Percentiles rank a stretch among this genome's conserved stretches.
These are phyloP conservation scores for Papilio polyxenes DNA, from an alignment of 1,140 invertebrate species.

Conservation along the genomic window DNA sequence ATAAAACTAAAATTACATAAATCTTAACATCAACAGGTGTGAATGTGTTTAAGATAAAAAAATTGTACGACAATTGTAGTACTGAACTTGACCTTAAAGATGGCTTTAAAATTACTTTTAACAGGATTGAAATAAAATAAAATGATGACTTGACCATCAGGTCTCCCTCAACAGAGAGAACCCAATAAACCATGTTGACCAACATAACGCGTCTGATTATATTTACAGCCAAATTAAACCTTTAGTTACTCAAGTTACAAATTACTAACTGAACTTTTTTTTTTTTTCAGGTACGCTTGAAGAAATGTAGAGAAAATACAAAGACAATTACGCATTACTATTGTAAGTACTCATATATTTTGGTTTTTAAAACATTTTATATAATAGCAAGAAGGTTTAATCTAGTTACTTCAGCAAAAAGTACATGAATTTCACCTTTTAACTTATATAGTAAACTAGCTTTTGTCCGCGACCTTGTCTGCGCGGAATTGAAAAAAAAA, in stretches of 20 bases:
- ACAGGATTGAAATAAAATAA: background rate
- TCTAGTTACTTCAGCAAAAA: no score
- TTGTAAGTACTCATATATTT: background rate
- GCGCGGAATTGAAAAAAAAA: no score
- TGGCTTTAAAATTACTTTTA: no score
- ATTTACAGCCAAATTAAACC: background rate
- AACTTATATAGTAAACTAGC: no score
- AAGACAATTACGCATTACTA: background rate
- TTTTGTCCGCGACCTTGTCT: no score
- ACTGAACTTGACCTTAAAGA: no score
- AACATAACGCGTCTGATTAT: conserved; percentile 6
- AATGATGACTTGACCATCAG: conserved; percentile 63
- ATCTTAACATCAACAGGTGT: no score
- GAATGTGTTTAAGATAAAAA: no score
- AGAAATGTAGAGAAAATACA: background rate
- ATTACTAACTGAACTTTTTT: background rate
- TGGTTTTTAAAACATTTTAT: no score
- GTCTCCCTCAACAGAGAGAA: conserved; percentile 66
- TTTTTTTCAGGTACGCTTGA: background rate
- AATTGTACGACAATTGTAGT: no score
- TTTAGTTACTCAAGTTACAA: background rate
- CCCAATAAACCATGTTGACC: conserved; percentile 61
- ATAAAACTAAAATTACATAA: background rate
- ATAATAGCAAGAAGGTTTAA: no score
- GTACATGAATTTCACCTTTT: no score